Evolutionary conservation across 2,113 vertebrate species (phyloP), one percentile per base, ranked within the genome.

Genomic region (Actinemys pallida): DNA sequence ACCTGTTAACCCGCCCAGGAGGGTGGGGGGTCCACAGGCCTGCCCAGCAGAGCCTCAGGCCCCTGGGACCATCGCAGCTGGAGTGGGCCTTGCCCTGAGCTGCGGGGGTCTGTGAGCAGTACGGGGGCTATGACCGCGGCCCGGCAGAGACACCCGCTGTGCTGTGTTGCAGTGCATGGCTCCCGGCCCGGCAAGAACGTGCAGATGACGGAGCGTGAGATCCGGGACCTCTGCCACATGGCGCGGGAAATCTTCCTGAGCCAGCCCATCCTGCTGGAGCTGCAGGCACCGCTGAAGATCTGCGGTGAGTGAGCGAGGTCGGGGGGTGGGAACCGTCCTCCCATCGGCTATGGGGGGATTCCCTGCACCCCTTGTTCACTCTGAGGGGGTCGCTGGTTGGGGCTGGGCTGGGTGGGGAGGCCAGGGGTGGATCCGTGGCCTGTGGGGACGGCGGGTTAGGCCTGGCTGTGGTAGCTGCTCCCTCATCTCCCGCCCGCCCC

Each of bases 211-310:
- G 99, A 99, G 98, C 99, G 99, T 17, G 99, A 99, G 98, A 99
- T 99, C 97, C 99, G 99, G 16, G 99, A 99, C 89, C 98, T 99
- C 92, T 99, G 99, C 95, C 98, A 99, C 92, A 99, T 99, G 90
- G 99, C 99, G 8, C 98, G 99, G 92, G 99, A 98, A 97, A 99
- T 99, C 90, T 99, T 99, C 97, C 97, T 99, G 90, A 99, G 98
- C 95, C 98, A 99, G 97, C 99, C 99, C 94, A 99, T 99, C 96
- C 98, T 99, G 86, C 98, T 99, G 91, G 99, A 99, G 98, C 98
- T 99, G 91, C 99, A 99, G 98, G 99, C 99, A 0, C 99, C 99
- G 29, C 99, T 99, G 88, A 99, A 99, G 98, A 99, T 99, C 97
- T 99, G 99, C 3, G 99, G 99, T 99, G 97, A 99, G 99, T 96